phyloP scores from a whole-genome alignment of 2,797 vertebrate species.

The Oreochromis grahami region DNA sequence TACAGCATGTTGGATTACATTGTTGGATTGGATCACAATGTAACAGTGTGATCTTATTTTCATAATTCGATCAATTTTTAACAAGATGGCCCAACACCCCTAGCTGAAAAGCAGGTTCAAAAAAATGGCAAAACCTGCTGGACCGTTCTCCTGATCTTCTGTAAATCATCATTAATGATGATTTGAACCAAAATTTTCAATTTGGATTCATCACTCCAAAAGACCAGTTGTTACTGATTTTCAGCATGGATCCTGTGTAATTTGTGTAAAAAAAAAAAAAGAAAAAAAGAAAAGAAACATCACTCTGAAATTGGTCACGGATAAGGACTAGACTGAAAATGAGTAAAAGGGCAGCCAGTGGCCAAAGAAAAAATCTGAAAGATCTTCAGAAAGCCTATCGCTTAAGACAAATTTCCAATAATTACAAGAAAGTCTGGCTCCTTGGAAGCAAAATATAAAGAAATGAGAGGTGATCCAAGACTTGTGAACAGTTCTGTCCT shows the following conservation, averaged over 20 bases:
- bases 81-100: neutral
- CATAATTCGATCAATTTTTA: too few relatives aligned
- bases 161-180: neutral
- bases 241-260: neutral
- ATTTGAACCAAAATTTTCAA: neutral
- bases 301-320: fast-evolving
- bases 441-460: neutral
- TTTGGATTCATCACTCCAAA: neutral
- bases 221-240: neutral
- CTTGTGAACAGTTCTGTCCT: neutral
- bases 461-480: neutral
- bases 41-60: too few relatives aligned
- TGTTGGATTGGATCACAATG: too few relatives aligned
- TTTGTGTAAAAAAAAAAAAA: neutral
- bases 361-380: fast-evolving
- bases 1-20: too few relatives aligned
- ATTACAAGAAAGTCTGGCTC: neutral
- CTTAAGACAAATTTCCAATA: neutral
- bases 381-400: neutral
- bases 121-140: neutral
- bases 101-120: neutral
- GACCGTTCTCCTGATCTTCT: neutral
- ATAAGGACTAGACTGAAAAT: neutral
- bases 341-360: neutral
- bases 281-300: neutral